phyloP scores from a whole-genome alignment of 2,797 vertebrate species.

The Bucorvus abyssinicus region DNA sequence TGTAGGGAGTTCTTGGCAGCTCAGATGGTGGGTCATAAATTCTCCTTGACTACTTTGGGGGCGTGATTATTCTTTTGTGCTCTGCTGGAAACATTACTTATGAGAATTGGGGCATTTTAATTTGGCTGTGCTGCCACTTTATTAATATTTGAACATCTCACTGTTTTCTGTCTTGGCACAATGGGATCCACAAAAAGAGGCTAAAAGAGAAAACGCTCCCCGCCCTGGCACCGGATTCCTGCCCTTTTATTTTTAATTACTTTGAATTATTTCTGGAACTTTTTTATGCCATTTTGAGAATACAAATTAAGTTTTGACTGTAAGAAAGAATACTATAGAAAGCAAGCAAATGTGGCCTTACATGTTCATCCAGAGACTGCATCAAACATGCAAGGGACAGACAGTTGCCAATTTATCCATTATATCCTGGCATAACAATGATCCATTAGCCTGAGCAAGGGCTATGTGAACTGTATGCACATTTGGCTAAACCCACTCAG shows the following conservation, averaged over 20 bases:
- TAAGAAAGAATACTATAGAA: conserved; percentile 27
- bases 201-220: conserved; percentile 45
- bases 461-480: conserved; percentile 60
- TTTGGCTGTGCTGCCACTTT: conserved; percentile 64
- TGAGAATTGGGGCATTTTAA: conserved; percentile 72
- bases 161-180: conserved; percentile 65
- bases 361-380: conserved; percentile 31
- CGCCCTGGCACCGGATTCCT: conserved; percentile 21
- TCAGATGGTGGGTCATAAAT: conserved; percentile 56
- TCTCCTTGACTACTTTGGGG: conserved; percentile 61
- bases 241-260: conserved; percentile 71
- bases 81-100: conserved; percentile 67
- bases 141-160: conserved; percentile 71
- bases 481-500: conserved; percentile 60
- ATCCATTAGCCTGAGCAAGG: conserved; percentile 67
- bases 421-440: conserved; percentile 63
- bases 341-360: conserved; percentile 37
- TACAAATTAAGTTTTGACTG: conserved; percentile 51
- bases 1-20: conserved; percentile 50
- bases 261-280: conserved; percentile 67
- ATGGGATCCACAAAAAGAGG: conserved; percentile 45
- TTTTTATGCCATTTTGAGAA: conserved; percentile 51
- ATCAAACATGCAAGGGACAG: conserved; percentile 52
- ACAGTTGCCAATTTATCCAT: conserved; percentile 67
- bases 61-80: conserved; percentile 65